Evolutionary conservation across 2,888 invertebrate species (phyloP).

Genomic region (Chrysopilus asiliformis): DNA sequence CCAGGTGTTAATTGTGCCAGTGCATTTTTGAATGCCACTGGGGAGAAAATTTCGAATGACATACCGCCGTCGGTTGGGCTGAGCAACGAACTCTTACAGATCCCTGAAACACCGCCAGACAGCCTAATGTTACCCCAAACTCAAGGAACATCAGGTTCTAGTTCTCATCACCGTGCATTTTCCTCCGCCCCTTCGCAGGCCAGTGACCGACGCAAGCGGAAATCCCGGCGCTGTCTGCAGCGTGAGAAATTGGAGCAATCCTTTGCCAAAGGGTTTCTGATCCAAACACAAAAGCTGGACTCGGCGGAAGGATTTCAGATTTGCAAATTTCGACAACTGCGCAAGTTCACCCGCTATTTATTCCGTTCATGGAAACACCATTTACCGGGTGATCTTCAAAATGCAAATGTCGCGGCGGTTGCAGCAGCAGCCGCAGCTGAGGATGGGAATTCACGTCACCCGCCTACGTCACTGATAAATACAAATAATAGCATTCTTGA

Average conservation of each 20-base stretch:
- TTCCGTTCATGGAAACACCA: constrained; percentile 91
- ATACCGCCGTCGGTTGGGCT: constrained; percentile 31
- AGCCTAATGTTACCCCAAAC: constrained; percentile 21
- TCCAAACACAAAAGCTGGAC: constrained; percentile 84
- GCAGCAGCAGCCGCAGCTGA: constrained; percentile 14
- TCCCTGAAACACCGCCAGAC: constrained; percentile 28
- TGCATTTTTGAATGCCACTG: constrained; percentile 39
- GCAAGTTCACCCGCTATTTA: constrained; percentile 82
- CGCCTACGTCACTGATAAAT: too few relatives aligned
- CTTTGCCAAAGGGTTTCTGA: constrained; percentile 84
- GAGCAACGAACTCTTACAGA: constrained; percentile 30
- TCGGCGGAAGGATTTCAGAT: constrained; percentile 89
- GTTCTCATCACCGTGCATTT: constrained; percentile 4
- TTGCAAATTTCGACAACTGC: constrained; percentile 79
- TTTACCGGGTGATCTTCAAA: constrained; percentile 58
- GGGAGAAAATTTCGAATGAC: constrained; percentile 35
- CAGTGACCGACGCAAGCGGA: constrained; percentile 46
- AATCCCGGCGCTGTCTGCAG: constrained; percentile 69
- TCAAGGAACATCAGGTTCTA: not conserved
- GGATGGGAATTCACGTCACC: too few relatives aligned
- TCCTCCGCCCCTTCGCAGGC: constrained; percentile 15
- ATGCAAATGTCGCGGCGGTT: constrained; percentile 18
- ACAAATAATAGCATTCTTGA: too few relatives aligned
- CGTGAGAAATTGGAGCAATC: constrained; percentile 82
- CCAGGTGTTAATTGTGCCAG: constrained; percentile 41